Conservation (phyloP, 1,140 invertebrate species). For the Apis laboriosa region DNA sequence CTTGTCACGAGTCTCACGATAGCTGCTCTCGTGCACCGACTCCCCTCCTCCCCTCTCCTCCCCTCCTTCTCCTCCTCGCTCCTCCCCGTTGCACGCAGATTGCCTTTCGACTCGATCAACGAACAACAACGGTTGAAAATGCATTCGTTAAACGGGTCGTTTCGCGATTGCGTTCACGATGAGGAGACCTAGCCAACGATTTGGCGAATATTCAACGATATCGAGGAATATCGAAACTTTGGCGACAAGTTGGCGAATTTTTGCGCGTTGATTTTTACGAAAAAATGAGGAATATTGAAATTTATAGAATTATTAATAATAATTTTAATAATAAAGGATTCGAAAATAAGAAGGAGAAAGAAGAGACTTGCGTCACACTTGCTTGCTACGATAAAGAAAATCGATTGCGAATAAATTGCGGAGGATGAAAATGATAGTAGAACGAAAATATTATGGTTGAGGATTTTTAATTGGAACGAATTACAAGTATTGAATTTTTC, state of each 20-base stretch:
- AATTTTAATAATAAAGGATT: too few relatives aligned
- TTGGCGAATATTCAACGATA: background rate
- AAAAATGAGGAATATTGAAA: too few relatives aligned
- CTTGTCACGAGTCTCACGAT: constrained; percentile 36
- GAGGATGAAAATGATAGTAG: too few relatives aligned
- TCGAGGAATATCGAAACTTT: background rate
- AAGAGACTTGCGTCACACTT: too few relatives aligned
- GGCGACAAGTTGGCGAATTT: background rate
- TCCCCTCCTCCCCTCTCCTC: background rate
- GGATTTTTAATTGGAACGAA: too few relatives aligned
- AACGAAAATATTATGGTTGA: too few relatives aligned
- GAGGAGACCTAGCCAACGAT: background rate
- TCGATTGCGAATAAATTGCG: too few relatives aligned
- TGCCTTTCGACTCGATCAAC: background rate
- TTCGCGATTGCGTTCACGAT: background rate
- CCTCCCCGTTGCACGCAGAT: background rate
- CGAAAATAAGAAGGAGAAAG: too few relatives aligned
- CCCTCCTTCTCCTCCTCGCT: background rate
- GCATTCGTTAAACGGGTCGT: background rate
- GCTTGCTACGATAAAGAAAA: too few relatives aligned
- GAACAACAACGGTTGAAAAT: background rate
- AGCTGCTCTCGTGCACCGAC: constrained; percentile 34
- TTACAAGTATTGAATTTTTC: too few relatives aligned
- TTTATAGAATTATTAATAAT: too few relatives aligned
- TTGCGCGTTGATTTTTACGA: too few relatives aligned